Percentiles rank a stretch among this genome's conserved stretches.
phyloP scores from a whole-genome alignment of 2,888 invertebrate species.

The Tachina fera region DNA sequence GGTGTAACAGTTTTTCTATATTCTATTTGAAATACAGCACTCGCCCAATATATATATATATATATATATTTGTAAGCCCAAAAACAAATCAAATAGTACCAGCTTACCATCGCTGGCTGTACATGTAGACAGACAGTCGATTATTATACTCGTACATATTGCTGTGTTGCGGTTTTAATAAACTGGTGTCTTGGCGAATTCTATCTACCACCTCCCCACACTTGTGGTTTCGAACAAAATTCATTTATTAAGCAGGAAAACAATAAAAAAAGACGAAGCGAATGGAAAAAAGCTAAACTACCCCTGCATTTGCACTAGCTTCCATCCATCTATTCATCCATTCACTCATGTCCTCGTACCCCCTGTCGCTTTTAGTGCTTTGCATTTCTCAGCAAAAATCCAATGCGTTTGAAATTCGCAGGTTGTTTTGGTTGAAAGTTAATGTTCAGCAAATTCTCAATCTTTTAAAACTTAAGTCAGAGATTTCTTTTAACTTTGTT shows the following conservation, averaged over 20 bases:
- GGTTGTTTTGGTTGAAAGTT: constrained; percentile 70
- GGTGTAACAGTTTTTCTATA: too few relatives aligned
- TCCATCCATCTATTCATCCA: background rate
- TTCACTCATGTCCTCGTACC: constrained; percentile 15
- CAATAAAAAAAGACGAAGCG: constrained; percentile 3
- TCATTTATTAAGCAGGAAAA: constrained; percentile 21
- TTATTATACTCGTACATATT: constrained; percentile 27
- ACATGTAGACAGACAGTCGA: constrained; percentile 23
- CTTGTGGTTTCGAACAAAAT: constrained; percentile 74
- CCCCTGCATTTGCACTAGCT: constrained; percentile 33
- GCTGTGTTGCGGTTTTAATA: constrained; percentile 64
- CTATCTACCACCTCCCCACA: constrained; percentile 57
- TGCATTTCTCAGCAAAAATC: constrained; percentile 70
- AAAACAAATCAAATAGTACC: background rate
- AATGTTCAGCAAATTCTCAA: constrained; percentile 76
- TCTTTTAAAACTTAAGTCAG: constrained; percentile 74
- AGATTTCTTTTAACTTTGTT: background rate
- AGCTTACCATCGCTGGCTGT: constrained; percentile 16
- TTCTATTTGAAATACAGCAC: too few relatives aligned
- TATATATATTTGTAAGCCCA: too few relatives aligned
- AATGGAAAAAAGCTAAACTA: constrained; percentile 39
- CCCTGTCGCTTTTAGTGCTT: constrained; percentile 27
- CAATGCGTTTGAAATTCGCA: constrained; percentile 54
- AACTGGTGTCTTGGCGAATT: constrained; percentile 51
- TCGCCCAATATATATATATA: too few relatives aligned